A percentile compares a stretch with the other conserved stretches of the same genome.
These are phyloP conservation scores for Pluvialis apricaria DNA, from an alignment of 2,113 vertebrate species.

Conservation along the genomic window DNA sequence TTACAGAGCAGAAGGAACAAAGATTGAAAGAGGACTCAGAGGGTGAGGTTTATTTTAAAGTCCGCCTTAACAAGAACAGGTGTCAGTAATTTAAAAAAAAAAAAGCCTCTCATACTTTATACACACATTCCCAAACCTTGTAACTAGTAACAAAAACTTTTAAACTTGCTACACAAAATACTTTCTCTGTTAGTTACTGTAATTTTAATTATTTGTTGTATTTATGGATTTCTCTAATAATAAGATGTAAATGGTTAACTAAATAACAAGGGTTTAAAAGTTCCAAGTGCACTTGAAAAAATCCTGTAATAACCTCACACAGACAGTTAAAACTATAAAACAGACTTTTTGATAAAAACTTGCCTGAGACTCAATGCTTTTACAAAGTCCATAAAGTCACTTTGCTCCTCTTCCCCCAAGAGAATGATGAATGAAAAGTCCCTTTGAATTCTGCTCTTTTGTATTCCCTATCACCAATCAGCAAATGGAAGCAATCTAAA, in stretches of 20 bases:
- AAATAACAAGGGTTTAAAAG: not conserved
- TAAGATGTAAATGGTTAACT: not conserved
- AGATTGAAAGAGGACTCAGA: not conserved
- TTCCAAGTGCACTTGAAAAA: not conserved
- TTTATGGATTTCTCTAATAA: not conserved
- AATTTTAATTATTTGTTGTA: not conserved
- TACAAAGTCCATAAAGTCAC: slow-evolving; percentile 16
- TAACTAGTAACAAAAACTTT: not conserved
- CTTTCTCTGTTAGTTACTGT: not conserved
- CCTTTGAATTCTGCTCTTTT: slow-evolving; percentile 40
- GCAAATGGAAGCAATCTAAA: slow-evolving; percentile 5
- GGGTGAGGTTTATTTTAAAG: not conserved
- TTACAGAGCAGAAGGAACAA: not conserved
- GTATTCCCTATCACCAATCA: slow-evolving; percentile 21
- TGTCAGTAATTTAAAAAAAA: not conserved
- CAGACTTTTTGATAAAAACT: not conserved
- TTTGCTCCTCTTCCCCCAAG: not conserved
- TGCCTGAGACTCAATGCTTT: not conserved
- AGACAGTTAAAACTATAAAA: not conserved
- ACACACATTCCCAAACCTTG: not conserved
- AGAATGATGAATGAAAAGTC: slow-evolving; percentile 4
- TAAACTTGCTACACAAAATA: not conserved
- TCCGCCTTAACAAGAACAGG: not conserved
- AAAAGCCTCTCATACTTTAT: not conserved
- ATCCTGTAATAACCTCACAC: not conserved